Evolutionary conservation across 2,888 invertebrate genomes (phyloP), one percentile per base, ranked within the genome.

Genomic region (Philaethria dido): DNA sequence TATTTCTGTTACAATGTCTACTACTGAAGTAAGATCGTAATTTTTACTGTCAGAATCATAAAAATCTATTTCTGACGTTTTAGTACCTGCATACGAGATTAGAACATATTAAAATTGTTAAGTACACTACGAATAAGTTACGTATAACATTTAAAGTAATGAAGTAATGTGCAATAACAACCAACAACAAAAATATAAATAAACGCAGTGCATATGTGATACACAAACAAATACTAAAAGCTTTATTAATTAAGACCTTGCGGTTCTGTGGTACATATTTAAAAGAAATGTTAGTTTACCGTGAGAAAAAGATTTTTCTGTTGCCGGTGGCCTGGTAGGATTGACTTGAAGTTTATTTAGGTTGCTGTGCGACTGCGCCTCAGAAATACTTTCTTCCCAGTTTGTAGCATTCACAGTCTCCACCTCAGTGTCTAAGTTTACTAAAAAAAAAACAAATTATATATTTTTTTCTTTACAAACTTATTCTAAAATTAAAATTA

Each of bases 1-100:
- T 29, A 74, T 73, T 68, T 83, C 82, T 63, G 80, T 77, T 29
- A 77, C 76, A 36, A 77, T 74, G 48, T 85, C 82, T 47, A 79
- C 74, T 69, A 80, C 72, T 25, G 84, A 74, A 29, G 79, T 73
- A 63, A 82, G 71, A 68, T 86, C 84, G 54, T 72, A 69, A 60
- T 75, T 80, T 76, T 81, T 87, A 69, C 80, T 82, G 48, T 83
- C 88, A 44, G 83, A 78, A 59, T 86, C 85, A 80, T 91, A 89
- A 83, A 92, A 92, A 82, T 92, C 91, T 45, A 92, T 90, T 86
- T 92, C 92, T 69, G 89, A 79, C 68, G 88, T 84, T 84, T 86
- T 89, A 69, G 83, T 79, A 82, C 85, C 92, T 92, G 92, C 70
- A 86, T 87, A 79, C 77, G 69, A 72, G 75, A 65, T 68, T 69